Evolutionary conservation across 2,113 vertebrate species (phyloP).

Genomic region (Fulica atra): DNA sequence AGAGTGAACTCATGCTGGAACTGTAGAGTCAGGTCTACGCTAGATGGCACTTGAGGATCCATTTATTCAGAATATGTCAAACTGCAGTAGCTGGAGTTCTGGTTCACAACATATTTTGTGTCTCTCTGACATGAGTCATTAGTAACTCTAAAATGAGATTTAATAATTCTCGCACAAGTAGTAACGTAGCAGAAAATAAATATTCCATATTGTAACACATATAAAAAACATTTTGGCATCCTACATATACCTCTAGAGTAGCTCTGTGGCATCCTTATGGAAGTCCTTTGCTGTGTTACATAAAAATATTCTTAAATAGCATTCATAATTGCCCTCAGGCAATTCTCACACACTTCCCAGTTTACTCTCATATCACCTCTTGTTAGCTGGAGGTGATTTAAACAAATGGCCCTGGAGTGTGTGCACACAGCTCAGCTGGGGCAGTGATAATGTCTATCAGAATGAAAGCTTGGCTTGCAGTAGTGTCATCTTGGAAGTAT

Average conservation of each 20-base stretch:
- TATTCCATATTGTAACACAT: conserved; percentile 4
- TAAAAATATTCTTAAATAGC: background rate
- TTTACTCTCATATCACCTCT: background rate
- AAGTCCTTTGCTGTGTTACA: background rate
- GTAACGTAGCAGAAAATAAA: conserved; percentile 10
- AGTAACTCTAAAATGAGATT: conserved; percentile 29
- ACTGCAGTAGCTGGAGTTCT: background rate
- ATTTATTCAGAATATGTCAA: background rate
- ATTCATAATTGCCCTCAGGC: background rate
- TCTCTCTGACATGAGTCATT: conserved; percentile 1
- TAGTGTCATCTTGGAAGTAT: background rate
- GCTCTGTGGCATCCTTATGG: background rate
- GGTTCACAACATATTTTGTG: background rate
- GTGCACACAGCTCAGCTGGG: background rate
- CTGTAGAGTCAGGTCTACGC: background rate
- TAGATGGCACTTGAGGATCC: conserved; percentile 43
- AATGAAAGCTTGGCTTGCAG: background rate
- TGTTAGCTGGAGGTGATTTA: conserved; percentile 24
- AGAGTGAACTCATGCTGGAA: background rate
- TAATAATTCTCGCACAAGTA: conserved; percentile 32
- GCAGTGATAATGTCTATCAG: background rate
- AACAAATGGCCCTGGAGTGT: background rate
- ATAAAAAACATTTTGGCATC: conserved; percentile 7
- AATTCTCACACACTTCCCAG: background rate
- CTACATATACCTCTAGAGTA: background rate